Evolutionary conservation across 2,113 vertebrate species (phyloP).

Genomic region (Grammomys surdaster): DNA sequence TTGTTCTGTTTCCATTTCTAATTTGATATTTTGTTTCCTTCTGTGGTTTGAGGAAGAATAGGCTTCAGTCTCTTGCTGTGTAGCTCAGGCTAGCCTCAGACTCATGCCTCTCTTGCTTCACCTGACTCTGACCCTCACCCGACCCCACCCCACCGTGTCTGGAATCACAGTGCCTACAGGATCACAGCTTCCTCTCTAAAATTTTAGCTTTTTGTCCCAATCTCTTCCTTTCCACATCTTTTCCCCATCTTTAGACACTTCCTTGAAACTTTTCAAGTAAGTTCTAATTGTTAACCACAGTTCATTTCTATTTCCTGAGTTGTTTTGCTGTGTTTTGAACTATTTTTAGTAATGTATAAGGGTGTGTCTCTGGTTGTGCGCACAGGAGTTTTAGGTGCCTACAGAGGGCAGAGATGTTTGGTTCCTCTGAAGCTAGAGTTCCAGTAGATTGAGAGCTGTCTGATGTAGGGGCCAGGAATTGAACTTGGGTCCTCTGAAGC

Average conservation of each 20-base stretch:
- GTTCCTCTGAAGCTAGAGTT: background rate
- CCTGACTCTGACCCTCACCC: too few relatives aligned
- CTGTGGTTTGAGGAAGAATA: too few relatives aligned
- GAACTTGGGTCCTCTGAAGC: background rate
- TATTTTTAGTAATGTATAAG: too few relatives aligned
- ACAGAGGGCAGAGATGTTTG: background rate
- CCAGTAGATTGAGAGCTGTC: background rate
- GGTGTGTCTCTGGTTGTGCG: background rate
- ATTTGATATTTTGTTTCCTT: background rate
- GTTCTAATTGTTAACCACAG: background rate
- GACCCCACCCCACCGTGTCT: fast-evolving
- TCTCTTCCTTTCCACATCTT: background rate
- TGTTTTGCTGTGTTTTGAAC: background rate
- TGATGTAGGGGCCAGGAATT: too few relatives aligned
- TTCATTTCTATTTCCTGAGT: background rate
- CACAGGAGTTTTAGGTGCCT: background rate
- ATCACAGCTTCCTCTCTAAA: background rate
- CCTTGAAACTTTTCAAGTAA: background rate
- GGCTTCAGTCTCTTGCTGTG: background rate
- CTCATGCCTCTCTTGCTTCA: background rate
- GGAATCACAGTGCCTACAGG: background rate
- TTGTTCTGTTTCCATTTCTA: background rate
- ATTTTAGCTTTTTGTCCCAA: background rate
- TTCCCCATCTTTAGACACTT: background rate
- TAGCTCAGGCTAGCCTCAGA: background rate